Evolutionary conservation across 2,797 vertebrate genomes (phyloP), one percentile per base, ranked within the genome.

Genomic region (Pampus argenteus): DNA sequence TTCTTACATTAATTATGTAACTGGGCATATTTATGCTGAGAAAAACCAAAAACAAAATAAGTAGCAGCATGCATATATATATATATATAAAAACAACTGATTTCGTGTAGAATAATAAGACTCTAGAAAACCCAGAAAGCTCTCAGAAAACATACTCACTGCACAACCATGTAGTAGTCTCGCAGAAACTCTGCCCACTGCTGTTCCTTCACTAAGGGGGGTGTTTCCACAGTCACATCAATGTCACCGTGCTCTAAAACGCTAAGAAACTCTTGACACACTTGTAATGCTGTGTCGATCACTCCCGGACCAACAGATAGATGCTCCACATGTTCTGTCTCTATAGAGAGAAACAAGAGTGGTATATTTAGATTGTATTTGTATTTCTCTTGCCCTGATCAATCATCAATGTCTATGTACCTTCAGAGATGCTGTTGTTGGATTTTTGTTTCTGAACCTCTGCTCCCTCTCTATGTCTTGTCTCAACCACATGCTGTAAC

Each of bases 191-290:
- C 48, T 9, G 88, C 79, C 96, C 96, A 97, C 49, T 86, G 47
- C 1, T 86, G 81, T 14, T 92, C 90, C 42, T 92, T 20, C 38
- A 93, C 79, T 0, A 36, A 55, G 4, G 79, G 58, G 0, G 87
- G 3, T 0, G 85, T 74, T 0, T 78, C 86, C 3, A 81, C 28
- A 1, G 86, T 84, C 5, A 88, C 67, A 38, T 98, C 96, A 1
- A 98, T 96, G 83, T 98, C 97, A n/a, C 83, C 34, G 51, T 99
- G 96, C 14, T 86, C 91, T 76, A 96, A 75, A 54, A 78, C 91
- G 71, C 78, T 91, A 29, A 98, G 91, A 70, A 96, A 95, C 54
- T 95, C 93, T 72, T 95, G 78, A 20, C 96, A 98, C 7, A 91
- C 89, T 0, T 69, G 80, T 59, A 99, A 83, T 3, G 98, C 96